Evolutionary conservation across 1,140 invertebrate species (phyloP).

Genomic region (Schlechtendalia chinensis): DNA sequence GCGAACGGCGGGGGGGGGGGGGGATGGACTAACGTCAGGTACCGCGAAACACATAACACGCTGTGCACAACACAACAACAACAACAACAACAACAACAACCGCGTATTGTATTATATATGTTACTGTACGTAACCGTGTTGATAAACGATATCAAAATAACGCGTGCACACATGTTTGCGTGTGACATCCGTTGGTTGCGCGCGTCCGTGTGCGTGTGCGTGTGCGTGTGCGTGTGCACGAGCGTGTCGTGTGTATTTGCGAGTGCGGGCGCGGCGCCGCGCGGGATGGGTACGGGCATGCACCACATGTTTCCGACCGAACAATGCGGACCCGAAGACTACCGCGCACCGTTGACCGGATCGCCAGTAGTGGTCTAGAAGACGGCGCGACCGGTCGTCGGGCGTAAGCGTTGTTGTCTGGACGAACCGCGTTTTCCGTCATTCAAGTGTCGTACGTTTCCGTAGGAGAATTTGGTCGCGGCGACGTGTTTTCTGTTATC

Average conservation of each 20-base stretch:
- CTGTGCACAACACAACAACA: no score
- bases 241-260: background rate
- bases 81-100: no score
- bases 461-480: no score
- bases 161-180: slow-evolving; percentile 26
- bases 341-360: slow-evolving; percentile 6
- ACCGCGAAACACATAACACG: no score
- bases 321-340: slow-evolving; percentile 28
- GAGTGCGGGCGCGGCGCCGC: background rate
- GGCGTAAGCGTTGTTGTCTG: no score
- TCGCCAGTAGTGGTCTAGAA: slow-evolving; percentile 25
- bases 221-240: background rate
- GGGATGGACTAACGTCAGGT: no score
- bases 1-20: no score
- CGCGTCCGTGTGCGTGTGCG: no score
- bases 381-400: background rate
- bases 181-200: background rate
- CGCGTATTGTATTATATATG: no score
- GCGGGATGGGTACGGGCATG: slow-evolving; percentile 5
- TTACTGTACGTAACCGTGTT: background rate
- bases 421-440: no score
- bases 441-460: no score
- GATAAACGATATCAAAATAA: slow-evolving; percentile 41
- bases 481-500: no score
- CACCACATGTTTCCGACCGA: slow-evolving; percentile 40